These are phyloP conservation scores for Hypena proboscidalis DNA, from an alignment of 2,888 invertebrate genomes.

Conservation along the genomic window DNA sequence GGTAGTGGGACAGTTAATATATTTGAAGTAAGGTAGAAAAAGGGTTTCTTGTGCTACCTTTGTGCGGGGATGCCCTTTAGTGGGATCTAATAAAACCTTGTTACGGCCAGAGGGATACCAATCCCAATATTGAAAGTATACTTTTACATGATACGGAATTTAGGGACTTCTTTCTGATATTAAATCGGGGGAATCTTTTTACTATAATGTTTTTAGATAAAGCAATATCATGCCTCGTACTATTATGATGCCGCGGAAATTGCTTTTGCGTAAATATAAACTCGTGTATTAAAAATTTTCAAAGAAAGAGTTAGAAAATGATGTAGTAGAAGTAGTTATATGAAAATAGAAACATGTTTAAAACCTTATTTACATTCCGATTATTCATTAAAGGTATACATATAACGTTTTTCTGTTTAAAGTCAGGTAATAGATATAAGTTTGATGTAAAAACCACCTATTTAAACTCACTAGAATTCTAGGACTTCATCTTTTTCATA, in stretches of 20 bases:
- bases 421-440: no score
- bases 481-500: no score
- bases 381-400: no score
- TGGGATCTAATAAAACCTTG: constrained; percentile 86
- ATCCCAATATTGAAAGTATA: constrained; percentile 85
- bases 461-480: no score
- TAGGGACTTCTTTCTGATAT: constrained; percentile 82
- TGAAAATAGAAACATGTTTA: no score
- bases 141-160: constrained; percentile 85
- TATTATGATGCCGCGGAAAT: constrained; percentile 42
- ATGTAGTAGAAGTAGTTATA: no score
- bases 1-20: constrained; percentile 84
- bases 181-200: constrained; percentile 80
- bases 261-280: constrained; percentile 31
- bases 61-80: constrained; percentile 84
- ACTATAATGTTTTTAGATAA: constrained; percentile 63
- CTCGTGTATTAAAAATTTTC: constrained; percentile 7
- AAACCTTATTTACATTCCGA: no score
- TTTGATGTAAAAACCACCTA: no score
- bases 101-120: constrained; percentile 85
- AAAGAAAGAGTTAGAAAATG: no score
- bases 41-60: constrained; percentile 83
- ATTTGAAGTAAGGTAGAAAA: constrained; percentile 85
- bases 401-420: no score
- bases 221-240: constrained; percentile 49